A percentile compares a stretch with the other conserved stretches of the same genome.
Conservation (phyloP, 2,113 vertebrate genomes). For the Psophia crepitans region DNA sequence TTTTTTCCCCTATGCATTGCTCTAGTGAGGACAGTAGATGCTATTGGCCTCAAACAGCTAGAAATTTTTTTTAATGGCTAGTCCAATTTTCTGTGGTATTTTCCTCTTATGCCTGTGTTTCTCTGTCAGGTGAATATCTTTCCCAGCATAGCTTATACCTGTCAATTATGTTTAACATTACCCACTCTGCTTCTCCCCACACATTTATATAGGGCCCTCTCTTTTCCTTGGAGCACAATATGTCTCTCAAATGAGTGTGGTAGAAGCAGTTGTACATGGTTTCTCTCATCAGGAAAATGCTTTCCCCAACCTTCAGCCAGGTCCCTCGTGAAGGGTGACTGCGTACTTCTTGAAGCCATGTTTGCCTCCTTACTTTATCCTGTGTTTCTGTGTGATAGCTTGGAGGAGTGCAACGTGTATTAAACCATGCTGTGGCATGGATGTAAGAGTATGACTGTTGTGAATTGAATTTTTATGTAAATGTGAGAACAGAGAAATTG, state of each 20-base stretch:
- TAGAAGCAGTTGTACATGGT: background rate
- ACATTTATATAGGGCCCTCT: background rate
- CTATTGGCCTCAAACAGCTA: background rate
- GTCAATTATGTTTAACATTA: background rate
- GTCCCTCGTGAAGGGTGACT: background rate
- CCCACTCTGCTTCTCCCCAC: background rate
- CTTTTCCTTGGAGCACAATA: background rate
- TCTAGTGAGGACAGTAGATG: background rate
- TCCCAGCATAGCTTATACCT: background rate
- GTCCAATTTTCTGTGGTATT: background rate
- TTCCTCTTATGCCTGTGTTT: background rate
- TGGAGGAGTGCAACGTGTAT: background rate
- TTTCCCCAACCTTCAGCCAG: background rate
- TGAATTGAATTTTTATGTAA: background rate
- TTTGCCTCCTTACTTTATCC: background rate
- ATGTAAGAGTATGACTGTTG: background rate
- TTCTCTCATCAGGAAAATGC: background rate
- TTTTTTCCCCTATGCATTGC: background rate
- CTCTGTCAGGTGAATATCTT: background rate
- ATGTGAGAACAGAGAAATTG: background rate
- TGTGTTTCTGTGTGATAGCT: background rate
- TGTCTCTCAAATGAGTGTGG: background rate
- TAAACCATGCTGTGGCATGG: background rate
- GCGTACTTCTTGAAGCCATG: background rate
- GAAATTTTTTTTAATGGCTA: background rate